Percentiles rank a stretch among this genome's conserved stretches.
Conservation (phyloP, 2,797 vertebrate species). For the Tokudaia muenninki region DNA sequence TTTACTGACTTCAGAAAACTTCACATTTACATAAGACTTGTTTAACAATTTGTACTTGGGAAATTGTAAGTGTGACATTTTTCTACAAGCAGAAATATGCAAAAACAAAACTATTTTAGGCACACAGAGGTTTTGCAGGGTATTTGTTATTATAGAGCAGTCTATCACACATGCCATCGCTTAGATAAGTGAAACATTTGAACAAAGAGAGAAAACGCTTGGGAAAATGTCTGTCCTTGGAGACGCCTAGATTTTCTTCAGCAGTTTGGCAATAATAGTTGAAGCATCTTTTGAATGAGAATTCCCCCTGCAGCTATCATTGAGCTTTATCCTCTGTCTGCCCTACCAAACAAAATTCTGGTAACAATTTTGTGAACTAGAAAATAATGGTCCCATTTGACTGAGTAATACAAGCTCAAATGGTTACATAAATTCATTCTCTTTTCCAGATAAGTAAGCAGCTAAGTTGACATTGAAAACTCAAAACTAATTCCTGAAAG, state of each 20-base stretch:
- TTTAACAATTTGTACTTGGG: conserved; percentile 64
- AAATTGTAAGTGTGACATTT: conserved; percentile 72
- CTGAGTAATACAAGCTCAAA: neutral
- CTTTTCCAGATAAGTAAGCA: conserved; percentile 14
- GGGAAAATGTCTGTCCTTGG: conserved; percentile 4
- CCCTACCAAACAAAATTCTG: neutral
- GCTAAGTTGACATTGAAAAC: neutral
- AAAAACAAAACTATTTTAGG: conserved; percentile 75
- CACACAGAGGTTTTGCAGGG: conserved; percentile 58
- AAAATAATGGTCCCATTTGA: conserved; percentile 39
- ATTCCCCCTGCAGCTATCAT: neutral
- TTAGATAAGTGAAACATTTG: conserved; percentile 62
- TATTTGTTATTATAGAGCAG: conserved; percentile 69
- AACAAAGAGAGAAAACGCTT: conserved; percentile 48
- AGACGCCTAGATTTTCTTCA: conserved; percentile 41
- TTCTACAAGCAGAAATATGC: conserved; percentile 68
- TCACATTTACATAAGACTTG: conserved; percentile 9
- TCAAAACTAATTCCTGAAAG: neutral
- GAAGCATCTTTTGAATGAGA: conserved; percentile 4
- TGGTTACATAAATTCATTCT: conserved; percentile 8
- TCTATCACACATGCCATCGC: conserved; percentile 40
- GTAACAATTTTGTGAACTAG: conserved; percentile 14
- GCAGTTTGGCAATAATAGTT: conserved; percentile 13
- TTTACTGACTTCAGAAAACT: conserved; percentile 61
- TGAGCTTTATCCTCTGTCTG: neutral